These are phyloP conservation scores for Mesembrinibis cayennensis DNA, from an alignment of 2,113 vertebrate species.

Conservation along the genomic window DNA sequence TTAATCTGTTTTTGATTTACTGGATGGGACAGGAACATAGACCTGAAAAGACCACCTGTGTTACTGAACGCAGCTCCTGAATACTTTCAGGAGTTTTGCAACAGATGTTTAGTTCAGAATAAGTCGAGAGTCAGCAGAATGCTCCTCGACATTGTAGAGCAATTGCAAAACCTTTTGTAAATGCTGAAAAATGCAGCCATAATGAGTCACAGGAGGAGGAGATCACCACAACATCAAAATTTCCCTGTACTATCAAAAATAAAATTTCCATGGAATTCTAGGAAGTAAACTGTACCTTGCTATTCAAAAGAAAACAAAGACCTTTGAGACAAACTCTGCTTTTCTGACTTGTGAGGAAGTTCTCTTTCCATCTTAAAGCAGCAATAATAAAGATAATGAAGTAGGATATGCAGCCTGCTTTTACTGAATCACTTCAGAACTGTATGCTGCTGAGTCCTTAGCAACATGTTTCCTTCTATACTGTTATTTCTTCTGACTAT, in stretches of 20 bases:
- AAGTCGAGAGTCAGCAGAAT: background rate
- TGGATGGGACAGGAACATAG: background rate
- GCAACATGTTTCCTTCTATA: background rate
- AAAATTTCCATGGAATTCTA: background rate
- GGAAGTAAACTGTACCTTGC: background rate
- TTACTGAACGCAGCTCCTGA: background rate
- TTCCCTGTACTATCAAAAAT: background rate
- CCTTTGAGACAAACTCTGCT: background rate
- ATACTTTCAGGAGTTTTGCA: background rate
- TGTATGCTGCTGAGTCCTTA: background rate
- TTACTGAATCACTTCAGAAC: background rate
- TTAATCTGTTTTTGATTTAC: background rate
- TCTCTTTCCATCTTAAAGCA: background rate
- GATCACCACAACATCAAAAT: background rate
- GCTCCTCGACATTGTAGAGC: background rate
- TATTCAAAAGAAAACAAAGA: background rate
- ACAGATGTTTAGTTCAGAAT: background rate
- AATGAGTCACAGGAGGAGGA: background rate
- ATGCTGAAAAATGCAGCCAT: background rate
- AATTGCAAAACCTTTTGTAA: background rate
- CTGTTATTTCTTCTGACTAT: constrained; percentile 11
- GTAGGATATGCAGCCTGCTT: background rate
- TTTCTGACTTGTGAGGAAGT: background rate
- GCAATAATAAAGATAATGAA: constrained; percentile 6
- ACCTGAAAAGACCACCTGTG: background rate